Conservation (phyloP, 2,797 vertebrate genomes). For the Hippoglossus hippoglossus region DNA sequence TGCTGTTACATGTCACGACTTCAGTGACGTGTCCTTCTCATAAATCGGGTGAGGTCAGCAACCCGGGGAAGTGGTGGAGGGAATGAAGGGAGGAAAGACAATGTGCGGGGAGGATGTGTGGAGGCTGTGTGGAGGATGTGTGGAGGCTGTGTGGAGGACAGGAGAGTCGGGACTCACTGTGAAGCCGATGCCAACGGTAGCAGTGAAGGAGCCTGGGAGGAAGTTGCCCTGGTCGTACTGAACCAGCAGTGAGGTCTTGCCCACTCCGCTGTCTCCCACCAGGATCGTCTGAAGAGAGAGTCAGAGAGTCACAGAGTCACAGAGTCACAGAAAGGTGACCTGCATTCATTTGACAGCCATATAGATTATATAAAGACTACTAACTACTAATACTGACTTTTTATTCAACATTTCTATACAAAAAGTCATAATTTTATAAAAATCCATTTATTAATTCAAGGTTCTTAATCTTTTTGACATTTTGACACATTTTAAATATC, state of each 20-base stretch:
- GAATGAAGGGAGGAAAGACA: not conserved
- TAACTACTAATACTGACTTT: too few relatives aligned
- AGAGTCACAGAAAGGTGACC: slow-evolving; percentile 13
- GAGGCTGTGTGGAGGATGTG: not conserved
- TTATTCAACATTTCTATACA: too few relatives aligned
- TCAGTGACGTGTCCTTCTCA: slow-evolving; percentile 29
- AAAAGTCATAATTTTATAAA: too few relatives aligned
- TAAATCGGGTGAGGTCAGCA: not conserved
- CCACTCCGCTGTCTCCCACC: slow-evolving; percentile 90
- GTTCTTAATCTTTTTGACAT: too few relatives aligned
- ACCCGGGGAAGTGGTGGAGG: not conserved
- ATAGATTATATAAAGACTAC: too few relatives aligned
- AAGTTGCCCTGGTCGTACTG: slow-evolving; percentile 95
- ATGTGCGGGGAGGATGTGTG: not conserved
- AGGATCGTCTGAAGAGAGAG: slow-evolving; percentile 87
- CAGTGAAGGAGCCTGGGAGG: slow-evolving; percentile 89
- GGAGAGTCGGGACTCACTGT: slow-evolving; percentile 84
- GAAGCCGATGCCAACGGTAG: slow-evolving; percentile 90
- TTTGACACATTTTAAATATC: too few relatives aligned
- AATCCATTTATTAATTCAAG: too few relatives aligned
- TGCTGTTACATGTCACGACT: slow-evolving; percentile 36
- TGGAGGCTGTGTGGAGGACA: not conserved
- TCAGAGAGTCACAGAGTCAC: slow-evolving; percentile 20
- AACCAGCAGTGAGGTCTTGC: slow-evolving; percentile 92
- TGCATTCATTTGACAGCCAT: too few relatives aligned